Evolutionary conservation across 2,113 vertebrate genomes (phyloP).

Genomic region (Australoheros scitulus): DNA sequence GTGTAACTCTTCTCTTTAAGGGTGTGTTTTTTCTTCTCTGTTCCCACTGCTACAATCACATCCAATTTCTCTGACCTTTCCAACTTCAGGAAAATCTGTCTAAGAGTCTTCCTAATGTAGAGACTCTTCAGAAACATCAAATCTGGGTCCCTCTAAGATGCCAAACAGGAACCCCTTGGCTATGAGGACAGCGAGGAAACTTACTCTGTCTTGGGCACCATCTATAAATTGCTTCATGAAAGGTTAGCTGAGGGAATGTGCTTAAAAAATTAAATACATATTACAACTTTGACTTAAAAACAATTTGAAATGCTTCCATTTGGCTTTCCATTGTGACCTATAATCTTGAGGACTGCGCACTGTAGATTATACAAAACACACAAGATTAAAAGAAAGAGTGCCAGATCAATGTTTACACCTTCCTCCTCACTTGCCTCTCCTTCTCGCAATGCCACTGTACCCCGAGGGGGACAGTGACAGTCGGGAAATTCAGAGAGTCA

Average conservation of each 20-base stretch:
- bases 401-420: slow-evolving; percentile 14
- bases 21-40: slow-evolving; percentile 48
- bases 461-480: slow-evolving; percentile 4
- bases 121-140: slow-evolving; percentile 1
- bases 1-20: slow-evolving; percentile 53
- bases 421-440: background rate
- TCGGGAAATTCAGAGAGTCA: background rate
- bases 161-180: background rate
- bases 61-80: slow-evolving; percentile 28
- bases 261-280: slow-evolving; percentile 33
- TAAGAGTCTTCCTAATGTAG: background rate
- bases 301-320: slow-evolving; percentile 17
- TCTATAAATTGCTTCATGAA: background rate
- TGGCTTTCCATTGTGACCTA: background rate
- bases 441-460: background rate
- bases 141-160: background rate
- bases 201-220: background rate
- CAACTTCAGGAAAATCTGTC: slow-evolving; percentile 1
- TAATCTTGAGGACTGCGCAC: background rate
- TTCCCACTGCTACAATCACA: slow-evolving; percentile 47
- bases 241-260: background rate
- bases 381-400: background rate
- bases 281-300: slow-evolving; percentile 21
- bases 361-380: background rate
- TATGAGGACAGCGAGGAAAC: background rate